Evolutionary conservation across 2,797 vertebrate genomes (phyloP).

Genomic region (Linurgus olivaceus): DNA sequence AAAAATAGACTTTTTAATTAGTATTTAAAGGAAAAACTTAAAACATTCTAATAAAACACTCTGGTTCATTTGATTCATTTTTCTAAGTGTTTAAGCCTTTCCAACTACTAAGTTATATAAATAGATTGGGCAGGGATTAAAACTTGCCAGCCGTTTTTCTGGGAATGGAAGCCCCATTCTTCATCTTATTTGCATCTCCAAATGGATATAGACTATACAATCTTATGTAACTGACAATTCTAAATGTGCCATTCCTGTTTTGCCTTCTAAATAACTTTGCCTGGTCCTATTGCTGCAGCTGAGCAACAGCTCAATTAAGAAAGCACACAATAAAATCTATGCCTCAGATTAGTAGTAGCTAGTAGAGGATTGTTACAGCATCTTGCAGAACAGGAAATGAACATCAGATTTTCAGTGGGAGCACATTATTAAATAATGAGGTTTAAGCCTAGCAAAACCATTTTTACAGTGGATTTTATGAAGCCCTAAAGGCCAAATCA

Average conservation of each 20-base stretch:
- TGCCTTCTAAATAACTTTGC: background rate
- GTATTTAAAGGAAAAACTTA: background rate
- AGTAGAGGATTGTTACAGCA: background rate
- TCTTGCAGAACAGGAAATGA: background rate
- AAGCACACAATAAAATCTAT: background rate
- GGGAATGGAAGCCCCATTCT: background rate
- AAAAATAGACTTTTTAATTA: background rate
- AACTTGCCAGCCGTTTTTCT: background rate
- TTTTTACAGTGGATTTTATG: constrained; percentile 21
- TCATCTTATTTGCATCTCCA: background rate
- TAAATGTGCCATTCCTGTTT: background rate
- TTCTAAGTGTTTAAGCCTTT: background rate
- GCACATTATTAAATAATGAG: constrained; percentile 7
- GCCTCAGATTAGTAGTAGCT: background rate
- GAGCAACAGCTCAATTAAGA: background rate
- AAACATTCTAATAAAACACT: background rate
- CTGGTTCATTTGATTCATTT: background rate
- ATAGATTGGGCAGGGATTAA: background rate
- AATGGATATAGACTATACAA: background rate
- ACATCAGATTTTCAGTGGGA: background rate
- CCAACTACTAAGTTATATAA: background rate
- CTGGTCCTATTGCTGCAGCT: background rate
- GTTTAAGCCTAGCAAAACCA: background rate
- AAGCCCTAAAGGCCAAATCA: background rate
- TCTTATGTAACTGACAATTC: background rate